Evolutionary conservation across 1,140 invertebrate genomes (phyloP).

Genomic region (Drosophila aff.): DNA sequence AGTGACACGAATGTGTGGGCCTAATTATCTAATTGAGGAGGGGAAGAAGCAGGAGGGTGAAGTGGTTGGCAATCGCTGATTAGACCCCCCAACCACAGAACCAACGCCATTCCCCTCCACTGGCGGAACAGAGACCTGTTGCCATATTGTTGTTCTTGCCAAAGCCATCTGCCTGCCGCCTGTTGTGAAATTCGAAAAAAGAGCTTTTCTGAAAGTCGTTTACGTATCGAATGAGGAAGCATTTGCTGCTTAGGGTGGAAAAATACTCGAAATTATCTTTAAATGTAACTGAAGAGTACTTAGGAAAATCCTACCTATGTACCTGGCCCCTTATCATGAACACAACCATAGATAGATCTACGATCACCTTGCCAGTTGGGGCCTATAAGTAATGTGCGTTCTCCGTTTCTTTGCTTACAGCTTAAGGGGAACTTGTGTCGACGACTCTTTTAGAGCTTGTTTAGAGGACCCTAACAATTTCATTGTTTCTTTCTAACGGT

Average conservation of each 20-base stretch:
- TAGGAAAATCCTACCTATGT: neutral
- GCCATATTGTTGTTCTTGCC: constrained; percentile 57
- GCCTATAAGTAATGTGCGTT: constrained; percentile 56
- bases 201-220: constrained; percentile 50
- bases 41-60: neutral
- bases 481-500: constrained; percentile 84
- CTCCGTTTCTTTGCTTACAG: constrained; percentile 66
- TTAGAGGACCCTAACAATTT: constrained; percentile 84
- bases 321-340: neutral
- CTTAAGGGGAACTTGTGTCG: constrained; percentile 83
- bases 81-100: constrained; percentile 16
- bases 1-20: constrained; percentile 15
- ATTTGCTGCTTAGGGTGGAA: constrained; percentile 9
- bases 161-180: constrained; percentile 28
- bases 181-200: constrained; percentile 71
- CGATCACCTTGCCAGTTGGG: constrained; percentile 16
- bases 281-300: constrained; percentile 36
- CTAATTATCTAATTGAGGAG: constrained; percentile 55
- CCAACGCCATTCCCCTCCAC: neutral
- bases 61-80: constrained; percentile 59
- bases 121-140: constrained; percentile 42
- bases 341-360: neutral
- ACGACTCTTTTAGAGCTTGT: constrained; percentile 85
- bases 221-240: constrained; percentile 43
- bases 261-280: constrained; percentile 31